Base-by-base conservation (phyloP, 2,113 vertebrate genomes). In the Verasper variegatus region DNA sequence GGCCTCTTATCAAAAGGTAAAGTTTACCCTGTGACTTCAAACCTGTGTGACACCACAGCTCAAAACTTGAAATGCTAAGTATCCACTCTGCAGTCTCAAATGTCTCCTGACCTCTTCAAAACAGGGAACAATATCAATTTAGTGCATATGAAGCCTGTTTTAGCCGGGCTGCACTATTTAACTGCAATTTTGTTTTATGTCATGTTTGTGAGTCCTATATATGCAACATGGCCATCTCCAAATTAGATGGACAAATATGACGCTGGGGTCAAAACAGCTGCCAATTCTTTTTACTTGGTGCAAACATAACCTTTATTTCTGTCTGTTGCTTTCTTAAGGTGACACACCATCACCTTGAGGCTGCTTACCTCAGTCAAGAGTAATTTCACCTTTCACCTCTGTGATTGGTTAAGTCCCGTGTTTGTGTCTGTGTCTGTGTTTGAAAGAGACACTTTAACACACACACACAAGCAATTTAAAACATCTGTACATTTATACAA, bases 401-500 rank as follows among this genome's bases (percentile, higher is more conserved):
- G 47, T 4, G 18, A 18, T 7, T 51, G 49, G 17, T 2, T 51
- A 13, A 20, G 49, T 51, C 42, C 42, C 2, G 35, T 45, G 42
- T 15, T 45, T 15, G 14, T 15, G 42, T 20, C 18, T 15, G 14
- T 15, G 42, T 20, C 18, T 51, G 49, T 51, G 15, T 51, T 51
- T 27, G 8, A 63, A 67, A 75, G 6, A 45, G 31, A 58, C 31
- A 13, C 3, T 68, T 13, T 58, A 65, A 68, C 18, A 72, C 31
- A 47, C 26, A 68, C 10, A 82, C n/a, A 56, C 27, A 49, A 26
- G 1, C 58, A 17, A 45, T 61, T 56, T 56, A 47, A 81, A 78
- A 81, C 21, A 26, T 80, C 74, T 90, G 70, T 92, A 91, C 87
- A 92, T 92, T 90, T 92, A 90, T 90, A 91, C 83, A 92, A 21